Conservation (phyloP, 2,888 invertebrate genomes). For the Hylaea fasciaria region DNA sequence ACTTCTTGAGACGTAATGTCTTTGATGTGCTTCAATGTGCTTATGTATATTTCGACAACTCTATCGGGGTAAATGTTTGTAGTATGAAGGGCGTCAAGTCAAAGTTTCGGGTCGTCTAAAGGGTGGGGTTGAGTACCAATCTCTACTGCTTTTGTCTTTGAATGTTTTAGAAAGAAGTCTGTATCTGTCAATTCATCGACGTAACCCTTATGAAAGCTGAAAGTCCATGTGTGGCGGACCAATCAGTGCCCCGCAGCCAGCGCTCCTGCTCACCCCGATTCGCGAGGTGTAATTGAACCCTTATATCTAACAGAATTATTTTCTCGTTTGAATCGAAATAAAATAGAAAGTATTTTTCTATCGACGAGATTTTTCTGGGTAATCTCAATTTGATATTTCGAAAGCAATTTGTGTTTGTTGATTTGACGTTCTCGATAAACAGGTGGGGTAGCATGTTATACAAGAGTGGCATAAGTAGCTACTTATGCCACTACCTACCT, state of each 20-base stretch:
- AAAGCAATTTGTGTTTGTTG: conserved; percentile 47
- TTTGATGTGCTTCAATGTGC: conserved; percentile 4
- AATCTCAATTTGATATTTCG: conserved; percentile 34
- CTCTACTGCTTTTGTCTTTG: conserved; percentile 6
- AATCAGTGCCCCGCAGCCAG: conserved; percentile 30
- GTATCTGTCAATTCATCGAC: neutral
- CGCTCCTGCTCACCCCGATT: conserved; percentile 35
- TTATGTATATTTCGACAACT: conserved; percentile 12
- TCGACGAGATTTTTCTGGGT: conserved; percentile 40
- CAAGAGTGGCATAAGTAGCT: neutral
- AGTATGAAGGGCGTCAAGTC: conserved; percentile 8
- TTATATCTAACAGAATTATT: conserved; percentile 51
- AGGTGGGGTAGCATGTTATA: conserved; percentile 13
- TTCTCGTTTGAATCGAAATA: conserved; percentile 45
- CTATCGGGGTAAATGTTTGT: conserved; percentile 8
- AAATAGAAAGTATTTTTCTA: conserved; percentile 46
- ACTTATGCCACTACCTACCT: conserved; percentile 4
- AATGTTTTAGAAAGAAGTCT: conserved; percentile 1
- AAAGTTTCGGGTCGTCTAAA: conserved; percentile 23
- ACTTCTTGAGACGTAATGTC: neutral
- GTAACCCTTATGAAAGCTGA: conserved; percentile 10
- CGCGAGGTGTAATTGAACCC: conserved; percentile 50
- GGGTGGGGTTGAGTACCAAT: conserved; percentile 6
- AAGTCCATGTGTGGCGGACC: conserved; percentile 14
- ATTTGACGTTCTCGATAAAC: conserved; percentile 32